These are phyloP conservation scores for Phymanthus crucifer DNA, from an alignment of 92 coral and sea anemone genomes.

Conservation along the genomic window DNA sequence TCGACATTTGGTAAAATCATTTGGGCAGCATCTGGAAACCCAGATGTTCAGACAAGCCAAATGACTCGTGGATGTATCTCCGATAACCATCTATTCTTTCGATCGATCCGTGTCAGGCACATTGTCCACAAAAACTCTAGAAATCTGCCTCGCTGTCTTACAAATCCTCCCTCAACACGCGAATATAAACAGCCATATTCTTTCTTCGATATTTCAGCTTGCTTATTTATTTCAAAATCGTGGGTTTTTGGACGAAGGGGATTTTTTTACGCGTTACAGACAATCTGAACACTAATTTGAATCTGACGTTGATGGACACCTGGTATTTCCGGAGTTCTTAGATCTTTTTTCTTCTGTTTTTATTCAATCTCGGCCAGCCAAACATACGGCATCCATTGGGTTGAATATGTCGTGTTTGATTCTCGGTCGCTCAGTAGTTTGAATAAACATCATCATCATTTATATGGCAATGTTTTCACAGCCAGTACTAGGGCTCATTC, in stretches of 20 bases:
- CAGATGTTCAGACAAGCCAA: conserved; percentile 37
- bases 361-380: neutral
- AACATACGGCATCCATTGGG: neutral
- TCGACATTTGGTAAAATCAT: conserved; percentile 36
- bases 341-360: conserved; percentile 1
- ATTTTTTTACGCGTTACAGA: conserved; percentile 11
- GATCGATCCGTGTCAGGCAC: neutral
- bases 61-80: conserved; percentile 11
- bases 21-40: conserved; percentile 31
- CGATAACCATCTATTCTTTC: conserved; percentile 13
- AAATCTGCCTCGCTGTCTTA: conserved; percentile 12
- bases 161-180: neutral
- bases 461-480: conserved; percentile 8
- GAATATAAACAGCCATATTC: neutral
- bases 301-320: conserved; percentile 15
- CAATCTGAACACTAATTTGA: neutral
- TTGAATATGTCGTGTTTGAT: neutral
- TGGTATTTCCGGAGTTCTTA: conserved; percentile 30
- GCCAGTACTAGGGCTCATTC: neutral
- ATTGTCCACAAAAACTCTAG: conserved; percentile 9
- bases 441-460: conserved; percentile 8
- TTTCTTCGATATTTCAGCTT: neutral
- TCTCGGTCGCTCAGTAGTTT: neutral
- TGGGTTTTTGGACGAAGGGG: neutral
- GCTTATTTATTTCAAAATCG: neutral